Conservation (phyloP, 1,140 invertebrate species). For the Atta colombica region DNA sequence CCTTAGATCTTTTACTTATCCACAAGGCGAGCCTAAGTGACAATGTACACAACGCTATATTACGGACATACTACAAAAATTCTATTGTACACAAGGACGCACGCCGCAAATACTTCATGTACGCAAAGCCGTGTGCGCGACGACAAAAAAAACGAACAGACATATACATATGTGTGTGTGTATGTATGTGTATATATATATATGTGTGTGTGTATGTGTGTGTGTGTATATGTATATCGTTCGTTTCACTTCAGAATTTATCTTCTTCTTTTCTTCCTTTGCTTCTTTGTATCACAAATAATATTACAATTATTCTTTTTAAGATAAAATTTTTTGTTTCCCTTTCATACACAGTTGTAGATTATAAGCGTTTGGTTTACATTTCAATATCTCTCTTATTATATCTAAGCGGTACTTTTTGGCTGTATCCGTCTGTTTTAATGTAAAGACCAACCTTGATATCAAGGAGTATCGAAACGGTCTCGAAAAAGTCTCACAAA, state of each 20-base stretch:
- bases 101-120: constrained; percentile 54
- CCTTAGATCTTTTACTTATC: constrained; percentile 40
- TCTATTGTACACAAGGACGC: constrained; percentile 67
- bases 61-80: constrained; percentile 64
- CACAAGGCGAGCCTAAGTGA: constrained; percentile 59
- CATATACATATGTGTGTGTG: constrained; percentile 41
- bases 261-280: constrained; percentile 53
- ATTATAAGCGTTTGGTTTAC: constrained; percentile 81
- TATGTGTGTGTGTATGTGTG: not conserved
- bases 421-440: constrained; percentile 72
- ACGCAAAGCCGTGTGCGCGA: constrained; percentile 63
- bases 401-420: constrained; percentile 71
- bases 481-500: constrained; percentile 58
- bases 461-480: constrained; percentile 35
- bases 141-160: constrained; percentile 51
- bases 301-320: constrained; percentile 77
- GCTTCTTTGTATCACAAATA: constrained; percentile 79
- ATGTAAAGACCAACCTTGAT: constrained; percentile 57
- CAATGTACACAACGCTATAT: constrained; percentile 64
- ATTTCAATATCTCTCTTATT: constrained; percentile 71
- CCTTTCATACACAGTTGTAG: constrained; percentile 77
- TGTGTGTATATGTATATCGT: not conserved
- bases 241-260: constrained; percentile 60
- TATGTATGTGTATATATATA: not conserved
- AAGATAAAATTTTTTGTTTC: constrained; percentile 79